phyloP scores from a whole-genome alignment of 2,797 vertebrate genomes.

The Thunnus albacares region DNA sequence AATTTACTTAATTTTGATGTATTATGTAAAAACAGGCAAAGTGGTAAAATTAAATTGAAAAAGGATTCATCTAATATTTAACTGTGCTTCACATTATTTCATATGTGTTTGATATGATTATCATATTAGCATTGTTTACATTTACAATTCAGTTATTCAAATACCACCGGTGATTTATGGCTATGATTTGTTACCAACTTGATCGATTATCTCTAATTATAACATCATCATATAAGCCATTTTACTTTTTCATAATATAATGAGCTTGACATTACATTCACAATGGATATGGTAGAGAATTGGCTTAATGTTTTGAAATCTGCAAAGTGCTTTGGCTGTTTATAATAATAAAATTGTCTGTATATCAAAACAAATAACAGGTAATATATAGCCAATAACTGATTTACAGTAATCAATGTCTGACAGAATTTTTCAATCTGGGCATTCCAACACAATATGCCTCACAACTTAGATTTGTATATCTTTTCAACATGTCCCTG shows the following conservation, averaged over 20 bases:
- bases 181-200: conserved; percentile 3
- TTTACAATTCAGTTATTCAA: neutral
- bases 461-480: neutral
- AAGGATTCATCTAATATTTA: neutral
- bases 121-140: neutral
- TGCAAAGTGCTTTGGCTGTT: neutral
- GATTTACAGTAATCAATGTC: neutral
- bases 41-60: neutral
- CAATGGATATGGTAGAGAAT: neutral
- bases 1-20: neutral
- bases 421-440: neutral
- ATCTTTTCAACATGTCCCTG: too few relatives aligned
- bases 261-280: conserved; percentile 17
- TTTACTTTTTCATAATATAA: neutral
- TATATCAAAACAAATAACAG: neutral
- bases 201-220: conserved; percentile 26
- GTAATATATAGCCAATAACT: conserved; percentile 1
- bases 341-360: neutral
- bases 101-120: conserved; percentile 4
- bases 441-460: neutral
- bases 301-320: neutral
- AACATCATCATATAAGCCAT: conserved; percentile 13
- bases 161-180: conserved; percentile 16
- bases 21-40: neutral
- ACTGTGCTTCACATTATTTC: neutral